These are phyloP conservation scores for Chlamydotis undulata DNA, from an alignment of 2,113 vertebrate species.

Conservation along the genomic window DNA sequence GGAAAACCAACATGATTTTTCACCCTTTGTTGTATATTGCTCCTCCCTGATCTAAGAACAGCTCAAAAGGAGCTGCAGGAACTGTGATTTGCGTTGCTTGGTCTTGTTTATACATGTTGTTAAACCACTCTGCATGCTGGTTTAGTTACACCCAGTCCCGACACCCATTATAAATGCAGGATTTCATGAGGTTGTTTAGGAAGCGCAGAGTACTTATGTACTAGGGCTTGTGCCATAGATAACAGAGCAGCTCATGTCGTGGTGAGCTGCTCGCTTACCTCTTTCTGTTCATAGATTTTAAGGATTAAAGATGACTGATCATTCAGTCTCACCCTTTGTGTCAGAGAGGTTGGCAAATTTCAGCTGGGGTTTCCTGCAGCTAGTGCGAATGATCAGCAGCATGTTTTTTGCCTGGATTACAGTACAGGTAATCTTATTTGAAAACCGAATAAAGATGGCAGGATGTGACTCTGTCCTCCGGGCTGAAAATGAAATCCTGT, in stretches of 20 bases:
- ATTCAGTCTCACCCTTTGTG: not conserved
- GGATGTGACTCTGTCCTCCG: not conserved
- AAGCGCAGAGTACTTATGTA: not conserved
- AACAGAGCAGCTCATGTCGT: not conserved
- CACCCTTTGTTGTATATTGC: not conserved
- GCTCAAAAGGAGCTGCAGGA: conserved; percentile 1
- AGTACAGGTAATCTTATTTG: not conserved
- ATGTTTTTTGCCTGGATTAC: not conserved
- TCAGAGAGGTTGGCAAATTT: not conserved
- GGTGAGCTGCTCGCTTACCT: not conserved
- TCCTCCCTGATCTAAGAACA: conserved; percentile 14
- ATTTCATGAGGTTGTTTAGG: not conserved
- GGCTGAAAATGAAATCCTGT: not conserved
- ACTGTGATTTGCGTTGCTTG: conserved; percentile 38
- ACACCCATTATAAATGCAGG: not conserved
- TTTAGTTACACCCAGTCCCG: conserved; percentile 7
- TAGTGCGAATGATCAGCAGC: not conserved
- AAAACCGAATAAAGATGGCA: not conserved
- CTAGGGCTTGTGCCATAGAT: not conserved
- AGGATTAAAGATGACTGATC: not conserved
- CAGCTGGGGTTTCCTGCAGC: not conserved
- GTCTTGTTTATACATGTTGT: conserved; percentile 37
- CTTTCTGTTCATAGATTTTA: not conserved
- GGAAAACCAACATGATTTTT: not conserved
- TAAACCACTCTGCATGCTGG: not conserved